Conservation (phyloP, 2,797 vertebrate species). For the Ispidina lecontei region DNA sequence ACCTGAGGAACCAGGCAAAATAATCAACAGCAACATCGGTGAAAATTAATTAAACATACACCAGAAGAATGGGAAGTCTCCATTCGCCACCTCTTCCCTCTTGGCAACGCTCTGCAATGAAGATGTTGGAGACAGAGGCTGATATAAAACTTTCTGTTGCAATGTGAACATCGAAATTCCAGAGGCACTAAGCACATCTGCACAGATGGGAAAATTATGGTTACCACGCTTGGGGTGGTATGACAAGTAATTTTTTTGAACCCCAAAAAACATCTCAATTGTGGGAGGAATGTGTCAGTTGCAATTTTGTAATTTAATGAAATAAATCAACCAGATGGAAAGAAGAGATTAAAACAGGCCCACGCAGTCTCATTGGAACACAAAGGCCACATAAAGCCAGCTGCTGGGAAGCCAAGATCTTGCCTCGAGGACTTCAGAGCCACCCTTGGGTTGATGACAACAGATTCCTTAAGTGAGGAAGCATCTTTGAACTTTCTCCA, state of each 20-base stretch:
- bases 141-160: background rate
- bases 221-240: slow-evolving; percentile 25
- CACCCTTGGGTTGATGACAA: background rate
- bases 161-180: background rate
- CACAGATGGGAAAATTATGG: slow-evolving; percentile 64
- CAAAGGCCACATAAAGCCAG: background rate
- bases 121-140: background rate
- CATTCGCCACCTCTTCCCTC: background rate
- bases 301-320: slow-evolving; percentile 65
- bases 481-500: background rate
- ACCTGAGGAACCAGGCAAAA: slow-evolving; percentile 1
- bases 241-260: slow-evolving; percentile 53
- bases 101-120: background rate
- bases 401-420: background rate
- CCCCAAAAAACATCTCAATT: slow-evolving; percentile 28
- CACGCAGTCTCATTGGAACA: background rate
- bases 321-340: slow-evolving; percentile 65
- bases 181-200: slow-evolving; percentile 24
- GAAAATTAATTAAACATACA: background rate
- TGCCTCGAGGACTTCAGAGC: background rate
- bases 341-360: slow-evolving; percentile 35
- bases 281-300: slow-evolving; percentile 72
- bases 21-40: background rate
- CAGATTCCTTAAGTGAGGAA: background rate
- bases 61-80: background rate